Conservation (phyloP, 1,140 invertebrate genomes). For the Scylla paramamosain region DNA sequence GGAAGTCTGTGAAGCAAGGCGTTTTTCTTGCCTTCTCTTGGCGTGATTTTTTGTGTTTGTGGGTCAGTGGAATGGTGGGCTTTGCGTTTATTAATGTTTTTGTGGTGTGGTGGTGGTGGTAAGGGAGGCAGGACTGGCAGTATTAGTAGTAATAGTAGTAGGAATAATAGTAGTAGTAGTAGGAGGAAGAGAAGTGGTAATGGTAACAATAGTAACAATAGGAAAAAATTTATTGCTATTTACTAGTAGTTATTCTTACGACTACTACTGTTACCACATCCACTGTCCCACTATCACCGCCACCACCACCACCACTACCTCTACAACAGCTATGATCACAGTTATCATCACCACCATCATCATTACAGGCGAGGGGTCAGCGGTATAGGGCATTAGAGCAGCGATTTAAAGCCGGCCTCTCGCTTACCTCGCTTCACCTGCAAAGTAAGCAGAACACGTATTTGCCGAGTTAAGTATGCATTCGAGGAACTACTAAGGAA, state of each 20-base stretch:
- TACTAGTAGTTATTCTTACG: background rate
- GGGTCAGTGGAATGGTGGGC: too few species aligned
- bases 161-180: background rate
- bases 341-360: too few species aligned
- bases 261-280: background rate
- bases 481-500: background rate
- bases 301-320: background rate
- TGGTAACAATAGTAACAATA: background rate
- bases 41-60: too few species aligned
- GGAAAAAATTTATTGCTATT: background rate
- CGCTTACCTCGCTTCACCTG: background rate
- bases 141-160: too few species aligned
- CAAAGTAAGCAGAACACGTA: background rate
- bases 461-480: background rate
- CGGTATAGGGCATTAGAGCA: background rate
- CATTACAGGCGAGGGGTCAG: background rate
- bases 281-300: background rate
- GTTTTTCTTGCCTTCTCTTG: too few species aligned
- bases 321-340: too few species aligned
- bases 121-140: too few species aligned
- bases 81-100: too few species aligned
- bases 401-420: background rate
- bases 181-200: background rate
- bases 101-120: too few species aligned
- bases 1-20: too few species aligned